Evolutionary conservation across 2,888 invertebrate species (phyloP).

Genomic region (Leptura quadrifasciata): DNA sequence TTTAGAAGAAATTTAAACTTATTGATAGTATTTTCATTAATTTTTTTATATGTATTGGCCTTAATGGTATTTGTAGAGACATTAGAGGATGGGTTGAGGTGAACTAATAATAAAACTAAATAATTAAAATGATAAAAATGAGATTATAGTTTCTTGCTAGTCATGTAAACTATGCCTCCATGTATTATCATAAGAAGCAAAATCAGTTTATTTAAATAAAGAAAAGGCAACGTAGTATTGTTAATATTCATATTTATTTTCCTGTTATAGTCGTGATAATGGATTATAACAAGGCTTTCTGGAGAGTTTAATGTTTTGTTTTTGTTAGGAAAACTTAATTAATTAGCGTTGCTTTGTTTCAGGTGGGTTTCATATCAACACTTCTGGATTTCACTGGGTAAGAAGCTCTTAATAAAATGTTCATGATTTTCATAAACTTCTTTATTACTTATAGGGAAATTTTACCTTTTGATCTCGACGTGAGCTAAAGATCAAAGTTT

Average conservation of each 20-base stretch:
- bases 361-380: constrained; percentile 43
- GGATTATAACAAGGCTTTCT: not conserved
- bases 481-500: constrained; percentile 11
- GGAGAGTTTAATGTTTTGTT: constrained; percentile 35
- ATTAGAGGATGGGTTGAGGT: too few species aligned
- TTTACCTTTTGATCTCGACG: not conserved
- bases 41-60: too few species aligned
- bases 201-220: not conserved
- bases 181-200: not conserved
- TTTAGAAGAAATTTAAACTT: too few species aligned
- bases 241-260: constrained; percentile 29
- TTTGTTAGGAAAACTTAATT: constrained; percentile 38
- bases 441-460: constrained; percentile 18
- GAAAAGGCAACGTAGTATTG: not conserved
- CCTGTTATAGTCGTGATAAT: constrained; percentile 22
- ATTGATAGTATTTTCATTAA: too few species aligned
- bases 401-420: constrained; percentile 35
- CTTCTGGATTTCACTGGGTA: constrained; percentile 35
- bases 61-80: too few species aligned
- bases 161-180: too few species aligned
- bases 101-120: too few species aligned
- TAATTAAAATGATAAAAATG: too few species aligned
- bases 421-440: constrained; percentile 26
- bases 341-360: constrained; percentile 44
- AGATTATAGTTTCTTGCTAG: too few species aligned